Evolutionary conservation across 2,113 vertebrate genomes (phyloP), one percentile per base, ranked within the genome.

Genomic region (Pungitius pungitius): DNA sequence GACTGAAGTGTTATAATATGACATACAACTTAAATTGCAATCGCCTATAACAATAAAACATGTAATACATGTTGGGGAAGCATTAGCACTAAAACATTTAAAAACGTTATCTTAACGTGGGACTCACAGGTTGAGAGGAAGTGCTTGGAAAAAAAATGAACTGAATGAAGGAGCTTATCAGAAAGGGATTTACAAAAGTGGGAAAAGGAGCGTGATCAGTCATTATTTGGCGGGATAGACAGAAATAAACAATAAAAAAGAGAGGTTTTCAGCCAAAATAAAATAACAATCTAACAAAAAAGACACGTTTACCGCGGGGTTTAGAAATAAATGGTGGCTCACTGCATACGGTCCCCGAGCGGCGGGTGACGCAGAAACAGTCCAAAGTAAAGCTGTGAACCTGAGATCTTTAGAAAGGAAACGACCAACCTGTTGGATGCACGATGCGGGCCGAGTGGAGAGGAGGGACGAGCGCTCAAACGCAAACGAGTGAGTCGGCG

Each of bases 341-440:
- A 2, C 52, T 26, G 24, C 15, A 22, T 4, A 9, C 9, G 57
- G 18, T 30, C 26, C 8, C 5, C 5, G 40, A 33, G 68, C 35
- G 35, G 22, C 0, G 11, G 15, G 8, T 0, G 3, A 27, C 12
- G 51, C 15, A 47, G 24, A 20, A 12, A 52, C 45, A 33, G 24
- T 7, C 10, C 1, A 3, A 11, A 59, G 8, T 1, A 12, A 60
- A 5, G 18, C 6, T 22, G n/a, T 20, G 51, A 66, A 77, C n/a
- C 47, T 57, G 35, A 60, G 26, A 51, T 45, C 11, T 81, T 63
- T 43, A 57, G 42, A 75, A 75, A 72, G 20, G 39, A 73, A 45
- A 60, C 2, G 8, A 91, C 90, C 52, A 71, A 92, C 91, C 90
- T 91, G 87, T 73, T 51, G 55, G 27, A 69, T 22, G 68, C n/a